phyloP scores from a whole-genome alignment of 2,888 invertebrate genomes.

The Chironomus riparius region DNA sequence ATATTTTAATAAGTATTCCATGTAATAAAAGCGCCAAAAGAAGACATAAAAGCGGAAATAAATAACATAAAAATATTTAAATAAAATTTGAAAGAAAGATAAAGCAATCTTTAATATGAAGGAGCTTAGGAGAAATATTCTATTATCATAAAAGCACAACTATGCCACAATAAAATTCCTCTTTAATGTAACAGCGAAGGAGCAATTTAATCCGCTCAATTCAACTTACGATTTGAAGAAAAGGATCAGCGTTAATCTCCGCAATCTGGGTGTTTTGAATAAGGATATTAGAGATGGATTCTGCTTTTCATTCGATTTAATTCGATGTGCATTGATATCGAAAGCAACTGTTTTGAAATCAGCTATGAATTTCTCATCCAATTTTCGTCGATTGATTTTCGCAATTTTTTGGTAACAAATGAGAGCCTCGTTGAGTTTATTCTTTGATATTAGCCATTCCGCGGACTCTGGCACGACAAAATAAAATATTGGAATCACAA shows the following conservation, averaged over 20 bases:
- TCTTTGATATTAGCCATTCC: conserved; percentile 50
- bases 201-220: background rate
- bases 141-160: no score
- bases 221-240: conserved; percentile 52
- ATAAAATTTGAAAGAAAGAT: no score
- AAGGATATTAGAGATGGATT: conserved; percentile 43
- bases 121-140: no score
- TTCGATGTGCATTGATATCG: conserved; percentile 32
- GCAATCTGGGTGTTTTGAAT: conserved; percentile 46
- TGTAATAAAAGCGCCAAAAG: no score
- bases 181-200: background rate
- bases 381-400: conserved; percentile 43
- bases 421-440: conserved; percentile 45
- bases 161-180: background rate
- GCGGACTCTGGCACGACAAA: conserved; percentile 51
- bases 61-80: no score
- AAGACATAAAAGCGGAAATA: no score
- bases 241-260: conserved; percentile 47
- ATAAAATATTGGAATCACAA: conserved; percentile 45
- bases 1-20: no score
- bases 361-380: conserved; percentile 41
- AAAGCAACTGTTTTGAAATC: conserved; percentile 38
- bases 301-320: conserved; percentile 33
- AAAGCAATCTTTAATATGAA: no score
- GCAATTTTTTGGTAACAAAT: conserved; percentile 46